Evolutionary conservation across 1,140 invertebrate genomes (phyloP).

Genomic region (Augochlora pura): DNA sequence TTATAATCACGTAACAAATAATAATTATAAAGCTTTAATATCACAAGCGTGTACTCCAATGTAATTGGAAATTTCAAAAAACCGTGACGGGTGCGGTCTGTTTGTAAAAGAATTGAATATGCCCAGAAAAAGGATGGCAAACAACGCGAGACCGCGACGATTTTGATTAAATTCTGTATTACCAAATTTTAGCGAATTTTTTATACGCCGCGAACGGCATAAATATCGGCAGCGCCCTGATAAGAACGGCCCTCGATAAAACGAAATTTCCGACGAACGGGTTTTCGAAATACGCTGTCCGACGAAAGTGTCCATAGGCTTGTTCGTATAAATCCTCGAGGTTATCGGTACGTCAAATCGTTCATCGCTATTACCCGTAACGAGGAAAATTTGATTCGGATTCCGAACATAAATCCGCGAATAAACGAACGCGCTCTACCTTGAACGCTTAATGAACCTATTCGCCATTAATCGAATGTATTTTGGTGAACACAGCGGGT

Average conservation of each 20-base stretch:
- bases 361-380: not conserved
- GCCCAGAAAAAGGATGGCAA: too few relatives aligned
- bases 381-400: conserved; percentile 2
- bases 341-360: not conserved
- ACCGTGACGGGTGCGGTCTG: too few relatives aligned
- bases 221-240: not conserved
- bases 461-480: not conserved
- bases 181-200: too few relatives aligned
- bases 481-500: not conserved
- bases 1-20: too few relatives aligned
- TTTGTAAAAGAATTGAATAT: too few relatives aligned
- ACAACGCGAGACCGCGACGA: too few relatives aligned
- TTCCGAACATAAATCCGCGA: not conserved
- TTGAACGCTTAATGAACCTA: not conserved
- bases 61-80: too few relatives aligned
- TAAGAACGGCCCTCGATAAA: not conserved
- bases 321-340: not conserved
- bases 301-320: not conserved
- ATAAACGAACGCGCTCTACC: not conserved
- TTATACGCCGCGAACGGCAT: too few relatives aligned
- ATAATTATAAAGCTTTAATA: too few relatives aligned
- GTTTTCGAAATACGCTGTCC: not conserved
- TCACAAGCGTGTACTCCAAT: too few relatives aligned
- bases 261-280: not conserved
- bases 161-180: too few relatives aligned